Evolutionary conservation across 2,888 invertebrate species (phyloP), one percentile per base, ranked within the genome.

Genomic region (Caenorhabditis macrosperma): DNA sequence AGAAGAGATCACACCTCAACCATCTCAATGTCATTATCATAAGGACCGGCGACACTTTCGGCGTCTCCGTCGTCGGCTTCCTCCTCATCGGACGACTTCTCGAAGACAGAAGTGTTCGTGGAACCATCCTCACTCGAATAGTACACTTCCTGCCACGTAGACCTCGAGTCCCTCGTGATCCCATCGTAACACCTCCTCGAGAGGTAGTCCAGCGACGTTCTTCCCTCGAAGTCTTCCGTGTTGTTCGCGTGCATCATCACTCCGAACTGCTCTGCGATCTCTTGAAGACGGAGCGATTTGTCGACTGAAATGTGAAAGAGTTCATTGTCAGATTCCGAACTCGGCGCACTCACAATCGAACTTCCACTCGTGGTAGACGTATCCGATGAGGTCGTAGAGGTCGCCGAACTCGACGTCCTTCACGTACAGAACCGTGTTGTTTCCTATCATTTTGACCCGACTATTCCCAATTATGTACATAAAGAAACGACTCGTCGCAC

Each of bases 331-430:
- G 0, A 15, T 20, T n/a, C n/a, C n/a, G 10, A 1, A 1, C 17
- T 4, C 28, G 17, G 26, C 24, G n/a, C 15, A 35, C 38, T 60
- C 35, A 69, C 68, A 17, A 22, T 30, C 26, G 9, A 69, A 69
- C 17, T 15, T 17, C 68, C 68, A 69, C 5, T 50, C 52, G 10
- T 69, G 50, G 41, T 60, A 60, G 30, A 69, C 26, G 28, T 26
- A 30, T n/a, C 68, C 68, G 15, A 69, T 20, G 0, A 69, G 10
- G 35, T 69, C 68, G 28, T 60, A 69, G 9, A 69, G 59, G 41
- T 69, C 68, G 20, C 60, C 59, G n/a, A 60, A 69, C 5, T 20
- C 9, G 0, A 69, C 50, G 28, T 57, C 50, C 7, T 12, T 69
- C 20, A 69, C 50, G 17, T 69, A 10, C 1, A 59, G 30, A n/a